These are phyloP conservation scores for Stichodactyla mertensii DNA, from an alignment of 64 coral and sea anemone species.

Conservation along the genomic window DNA sequence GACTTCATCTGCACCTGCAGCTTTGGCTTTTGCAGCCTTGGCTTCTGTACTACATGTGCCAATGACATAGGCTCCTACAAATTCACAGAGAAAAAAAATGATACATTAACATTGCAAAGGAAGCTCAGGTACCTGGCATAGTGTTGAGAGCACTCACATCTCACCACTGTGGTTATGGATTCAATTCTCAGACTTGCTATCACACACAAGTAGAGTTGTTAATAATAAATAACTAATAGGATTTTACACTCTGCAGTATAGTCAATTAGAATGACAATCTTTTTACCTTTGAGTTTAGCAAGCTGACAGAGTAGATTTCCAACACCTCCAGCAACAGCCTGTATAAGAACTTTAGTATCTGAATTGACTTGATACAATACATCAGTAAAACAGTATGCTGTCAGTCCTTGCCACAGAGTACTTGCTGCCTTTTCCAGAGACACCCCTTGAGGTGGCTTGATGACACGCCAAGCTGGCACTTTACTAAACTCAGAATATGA, in stretches of 20 bases:
- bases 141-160: too few species aligned
- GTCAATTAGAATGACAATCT: neutral
- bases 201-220: too few species aligned
- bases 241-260: neutral
- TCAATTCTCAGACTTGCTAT: too few species aligned
- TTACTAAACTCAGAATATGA: conserved; percentile 57
- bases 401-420: conserved; percentile 54
- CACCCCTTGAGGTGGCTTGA: conserved; percentile 38
- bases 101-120: too few species aligned
- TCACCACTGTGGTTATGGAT: too few species aligned
- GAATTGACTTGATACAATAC: conserved; percentile 41
- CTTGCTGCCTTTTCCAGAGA: conserved; percentile 62
- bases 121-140: too few species aligned
- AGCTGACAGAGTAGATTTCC: conserved; percentile 55
- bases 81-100: neutral
- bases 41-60: conserved; percentile 68
- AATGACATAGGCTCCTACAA: conserved; percentile 66
- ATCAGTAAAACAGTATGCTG: conserved; percentile 36
- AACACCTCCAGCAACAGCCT: conserved; percentile 58
- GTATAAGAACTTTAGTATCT: conserved; percentile 59
- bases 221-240: too few species aligned
- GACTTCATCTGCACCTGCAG: conserved; percentile 69
- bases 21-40: conserved; percentile 58
- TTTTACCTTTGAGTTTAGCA: conserved; percentile 49
- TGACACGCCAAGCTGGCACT: conserved; percentile 10